Base-by-base conservation (phyloP, 2,888 invertebrate genomes). In the Glyphotaelius pellucidus region DNA sequence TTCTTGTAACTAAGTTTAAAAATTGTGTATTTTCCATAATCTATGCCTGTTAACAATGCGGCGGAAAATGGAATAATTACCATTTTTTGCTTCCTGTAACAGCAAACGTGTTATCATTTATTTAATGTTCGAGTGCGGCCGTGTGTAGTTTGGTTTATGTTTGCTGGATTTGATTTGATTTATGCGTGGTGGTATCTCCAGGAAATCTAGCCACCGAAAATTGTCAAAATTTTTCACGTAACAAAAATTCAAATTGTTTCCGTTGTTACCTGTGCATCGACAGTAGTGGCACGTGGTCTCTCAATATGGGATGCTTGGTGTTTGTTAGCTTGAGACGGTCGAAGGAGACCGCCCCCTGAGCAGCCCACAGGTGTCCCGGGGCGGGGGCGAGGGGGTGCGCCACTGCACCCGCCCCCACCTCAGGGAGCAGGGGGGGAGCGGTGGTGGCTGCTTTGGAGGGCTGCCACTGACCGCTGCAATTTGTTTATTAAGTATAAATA, bases 261-360 rank as follows among this genome's bases (percentile, higher is more conserved):
- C 3, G 7, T 32, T 32, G 14, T 83, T 42, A 91, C 91, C 89
- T 89, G 84, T 89, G 84, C 91, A 91, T 91, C 31, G 89, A 91
- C 15, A 84, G 14, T 7, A 91, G 38, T n/a, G 91, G 83, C 11
- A 89, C 67, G 83, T 91, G 91, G 52, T 91, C 89, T 47, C 84
- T 35, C 25, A 91, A 52, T 11, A 83, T 2, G 15, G 91, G 89
- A 12, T 67, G 35, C 25, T 89, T 81, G n/a, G 32, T 91, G 38
- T 91, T 91, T 9, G 91, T 91, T 25, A 91, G 67, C 47, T 91
- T 91, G n/a, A 91, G 81, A 15, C 80, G 89, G 19, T 91, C 89
- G 38, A 91, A 91, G 25, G 91, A 80, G 7, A 91, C 35, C 9
- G 35, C 32, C 31, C 84, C 89, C 42, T n/a, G 42, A 15, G 42